These are phyloP conservation scores for Ricordea florida DNA, from an alignment of 92 coral and sea anemone genomes.

Conservation along the genomic window DNA sequence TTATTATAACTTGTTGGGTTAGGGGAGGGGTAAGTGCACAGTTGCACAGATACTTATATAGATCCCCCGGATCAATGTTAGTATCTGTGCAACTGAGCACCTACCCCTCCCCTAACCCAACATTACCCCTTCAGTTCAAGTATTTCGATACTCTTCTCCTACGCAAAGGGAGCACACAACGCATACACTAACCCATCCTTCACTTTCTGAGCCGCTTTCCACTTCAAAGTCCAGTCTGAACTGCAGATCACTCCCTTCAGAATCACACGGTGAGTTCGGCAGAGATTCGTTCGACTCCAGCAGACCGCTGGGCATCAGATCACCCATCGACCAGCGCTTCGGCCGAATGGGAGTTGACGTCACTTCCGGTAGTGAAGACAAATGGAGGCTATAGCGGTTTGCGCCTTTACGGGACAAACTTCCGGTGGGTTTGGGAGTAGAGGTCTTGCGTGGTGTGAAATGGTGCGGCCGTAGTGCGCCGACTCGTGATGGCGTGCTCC, in stretches of 20 bases:
- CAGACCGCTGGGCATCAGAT: not conserved
- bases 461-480: not conserved
- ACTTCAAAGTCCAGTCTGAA: slow-evolving; percentile 16
- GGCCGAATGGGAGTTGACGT: slow-evolving; percentile 7
- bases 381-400: slow-evolving; percentile 20
- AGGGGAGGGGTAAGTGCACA: too few species aligned
- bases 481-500: not conserved
- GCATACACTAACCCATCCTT: slow-evolving; percentile 9
- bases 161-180: too few species aligned
- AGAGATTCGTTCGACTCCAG: not conserved
- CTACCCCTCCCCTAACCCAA: too few species aligned
- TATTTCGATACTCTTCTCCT: too few species aligned
- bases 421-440: slow-evolving; percentile 40
- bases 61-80: too few species aligned
- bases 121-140: too few species aligned
- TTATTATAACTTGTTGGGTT: too few species aligned
- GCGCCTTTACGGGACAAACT: slow-evolving; percentile 4
- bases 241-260: slow-evolving; percentile 26
- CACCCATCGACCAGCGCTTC: slow-evolving; percentile 38
- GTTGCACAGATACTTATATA: too few species aligned
- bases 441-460: slow-evolving; percentile 47
- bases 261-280: slow-evolving; percentile 2
- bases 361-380: slow-evolving; percentile 67
- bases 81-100: too few species aligned
- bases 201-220: slow-evolving; percentile 18